Percentiles rank a stretch among this genome's conserved stretches.
phyloP scores from a whole-genome alignment of 1,140 invertebrate species.

The Macrocentrus cingulum region DNA sequence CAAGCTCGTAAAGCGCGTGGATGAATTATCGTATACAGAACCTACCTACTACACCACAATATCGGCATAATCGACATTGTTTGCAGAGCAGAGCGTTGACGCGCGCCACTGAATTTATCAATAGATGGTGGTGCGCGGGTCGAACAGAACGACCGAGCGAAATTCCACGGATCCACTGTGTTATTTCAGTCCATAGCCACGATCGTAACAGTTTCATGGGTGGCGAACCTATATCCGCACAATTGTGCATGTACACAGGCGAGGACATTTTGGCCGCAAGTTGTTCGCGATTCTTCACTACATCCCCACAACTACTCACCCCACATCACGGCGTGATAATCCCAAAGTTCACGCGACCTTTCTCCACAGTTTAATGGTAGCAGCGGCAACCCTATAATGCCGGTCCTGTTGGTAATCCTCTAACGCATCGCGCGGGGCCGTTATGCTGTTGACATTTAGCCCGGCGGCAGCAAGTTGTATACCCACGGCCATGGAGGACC shows the following conservation, averaged over 20 bases:
- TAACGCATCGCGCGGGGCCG: slow-evolving; percentile 45
- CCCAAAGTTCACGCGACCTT: slow-evolving; percentile 28
- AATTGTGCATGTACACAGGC: not conserved
- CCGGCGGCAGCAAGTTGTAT: slow-evolving; percentile 28
- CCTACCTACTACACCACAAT: slow-evolving; percentile 20
- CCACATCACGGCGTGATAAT: slow-evolving; percentile 22
- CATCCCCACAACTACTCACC: not conserved
- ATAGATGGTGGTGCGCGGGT: slow-evolving; percentile 34
- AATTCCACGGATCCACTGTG: not conserved
- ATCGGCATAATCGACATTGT: slow-evolving; percentile 54
- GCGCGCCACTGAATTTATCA: slow-evolving; percentile 51
- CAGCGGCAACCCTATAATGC: slow-evolving; percentile 8
- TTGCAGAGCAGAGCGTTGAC: slow-evolving; percentile 54
- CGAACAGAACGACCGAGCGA: not conserved
- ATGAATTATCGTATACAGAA: slow-evolving; percentile 45
- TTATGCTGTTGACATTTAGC: slow-evolving; percentile 57
- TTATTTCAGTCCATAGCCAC: slow-evolving; percentile 10
- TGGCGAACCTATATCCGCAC: not conserved
- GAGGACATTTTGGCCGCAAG: too few species aligned
- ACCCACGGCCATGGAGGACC: not conserved
- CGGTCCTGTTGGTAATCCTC: slow-evolving; percentile 40
- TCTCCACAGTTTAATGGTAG: not conserved
- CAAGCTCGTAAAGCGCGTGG: slow-evolving; percentile 25
- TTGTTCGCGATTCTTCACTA: not conserved
- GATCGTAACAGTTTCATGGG: slow-evolving; percentile 8